Base-by-base conservation (phyloP, 2,797 vertebrate genomes). In the Epinephelus coioides region DNA sequence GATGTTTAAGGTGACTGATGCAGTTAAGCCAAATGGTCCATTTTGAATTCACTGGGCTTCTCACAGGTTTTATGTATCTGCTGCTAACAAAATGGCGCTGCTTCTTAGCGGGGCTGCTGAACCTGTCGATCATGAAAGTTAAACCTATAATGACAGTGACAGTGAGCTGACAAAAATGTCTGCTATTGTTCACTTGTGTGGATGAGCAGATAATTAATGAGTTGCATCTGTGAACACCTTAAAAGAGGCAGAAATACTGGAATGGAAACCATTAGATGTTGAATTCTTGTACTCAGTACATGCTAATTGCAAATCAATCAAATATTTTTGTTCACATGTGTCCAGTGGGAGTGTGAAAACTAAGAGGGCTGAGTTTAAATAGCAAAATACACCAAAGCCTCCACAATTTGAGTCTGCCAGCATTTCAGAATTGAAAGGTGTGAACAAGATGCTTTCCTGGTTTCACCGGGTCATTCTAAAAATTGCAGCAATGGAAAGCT, bases 31-130 rank as follows among this genome's bases (percentile, higher is more conserved):
- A 75, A 81, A 68, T 66, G 34, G 47, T 60, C 30, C 53, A 66
- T 71, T 86, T 60, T 60, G 47, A 69, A 81, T 83, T 81, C 66
- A 77, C 21, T 14, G 50, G 30, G 43, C 60, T 59, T 76, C 73
- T 81, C 72, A 11, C 34, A 46, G 51, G 14, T 66, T 78, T 72
- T 64, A 21, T 64, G 62, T 23, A 34, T 66, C 65, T 69, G 65
- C 46, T 74, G 64, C 71, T 13, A 73, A 82, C 53, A 81, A 78
- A 79, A 49, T 56, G 57, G 5, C 25, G 5, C 53, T 53, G 60
- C 46, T 34, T 81, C 54, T 70, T n/a, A 54, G 65, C 66, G 27
- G 51, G 21, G 65, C 46, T 67, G 50, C 72, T 62, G 56, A 65
- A 61, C 38, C 72, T 66, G 38, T 60, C 73, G 44, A 60, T 67